Evolutionary conservation across 2,113 vertebrate species (phyloP).

Genomic region (Carettochelys insculpta): DNA sequence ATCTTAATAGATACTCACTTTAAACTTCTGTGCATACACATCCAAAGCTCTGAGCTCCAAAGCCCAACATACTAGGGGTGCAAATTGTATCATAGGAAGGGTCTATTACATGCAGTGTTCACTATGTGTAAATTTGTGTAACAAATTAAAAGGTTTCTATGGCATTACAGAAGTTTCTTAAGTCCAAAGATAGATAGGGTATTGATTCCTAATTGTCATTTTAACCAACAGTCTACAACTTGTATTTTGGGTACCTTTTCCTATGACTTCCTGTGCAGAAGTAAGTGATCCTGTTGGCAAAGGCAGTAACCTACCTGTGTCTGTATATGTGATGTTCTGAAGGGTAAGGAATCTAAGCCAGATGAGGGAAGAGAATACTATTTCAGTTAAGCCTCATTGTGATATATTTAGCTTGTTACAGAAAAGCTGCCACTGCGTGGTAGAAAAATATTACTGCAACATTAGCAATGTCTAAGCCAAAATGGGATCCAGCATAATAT

Average conservation of each 20-base stretch:
- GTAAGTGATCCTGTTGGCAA: neutral
- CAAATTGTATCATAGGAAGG: rapidly evolving
- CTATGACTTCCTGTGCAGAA: neutral
- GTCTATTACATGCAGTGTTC: neutral
- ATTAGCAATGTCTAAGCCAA: neutral
- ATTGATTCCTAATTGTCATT: neutral
- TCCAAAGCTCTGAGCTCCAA: rapidly evolving
- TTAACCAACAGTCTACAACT: neutral
- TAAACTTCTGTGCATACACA: rapidly evolving
- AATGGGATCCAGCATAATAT: neutral
- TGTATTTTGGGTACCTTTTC: neutral
- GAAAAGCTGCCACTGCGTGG: conserved; percentile 67
- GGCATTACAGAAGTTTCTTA: rapidly evolving
- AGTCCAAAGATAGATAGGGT: neutral
- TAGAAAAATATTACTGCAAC: neutral
- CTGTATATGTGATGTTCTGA: neutral
- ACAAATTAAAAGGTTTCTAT: neutral
- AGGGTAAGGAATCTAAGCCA: neutral
- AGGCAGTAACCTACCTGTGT: rapidly evolving
- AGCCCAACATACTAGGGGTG: neutral
- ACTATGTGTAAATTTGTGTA: neutral
- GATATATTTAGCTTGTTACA: neutral
- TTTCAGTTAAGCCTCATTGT: neutral
- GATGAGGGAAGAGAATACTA: neutral
- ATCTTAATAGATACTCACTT: neutral